Evolutionary conservation across 2,888 invertebrate genomes (phyloP).

Genomic region (Sesamia inferens): DNA sequence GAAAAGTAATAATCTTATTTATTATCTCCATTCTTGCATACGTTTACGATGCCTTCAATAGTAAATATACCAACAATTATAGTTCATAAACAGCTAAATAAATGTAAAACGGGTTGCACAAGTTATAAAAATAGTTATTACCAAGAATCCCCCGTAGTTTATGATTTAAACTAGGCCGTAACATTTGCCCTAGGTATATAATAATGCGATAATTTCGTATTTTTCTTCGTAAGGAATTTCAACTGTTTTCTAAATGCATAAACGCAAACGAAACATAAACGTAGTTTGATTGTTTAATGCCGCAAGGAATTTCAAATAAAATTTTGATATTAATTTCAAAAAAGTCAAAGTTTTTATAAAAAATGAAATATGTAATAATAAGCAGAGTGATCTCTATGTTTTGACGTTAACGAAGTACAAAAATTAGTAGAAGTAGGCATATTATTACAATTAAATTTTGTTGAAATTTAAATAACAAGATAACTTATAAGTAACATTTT

Average conservation of each 20-base stretch:
- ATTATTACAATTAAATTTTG: no score
- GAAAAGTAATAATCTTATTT: slow-evolving; percentile 19
- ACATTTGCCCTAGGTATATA: neutral
- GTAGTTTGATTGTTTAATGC: no score
- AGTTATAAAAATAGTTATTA: slow-evolving; percentile 45
- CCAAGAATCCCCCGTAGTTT: slow-evolving; percentile 27
- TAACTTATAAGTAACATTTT: no score
- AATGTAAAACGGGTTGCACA: slow-evolving; percentile 42
- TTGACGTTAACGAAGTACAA: no score
- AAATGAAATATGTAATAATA: no score
- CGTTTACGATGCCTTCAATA: slow-evolving; percentile 46
- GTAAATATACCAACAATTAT: slow-evolving; percentile 23
- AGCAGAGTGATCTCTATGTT: no score
- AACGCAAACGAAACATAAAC: no score
- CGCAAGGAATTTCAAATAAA: no score
- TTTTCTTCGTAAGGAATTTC: neutral
- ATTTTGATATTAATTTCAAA: no score
- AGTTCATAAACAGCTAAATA: slow-evolving; percentile 48
- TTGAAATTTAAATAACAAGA: no score
- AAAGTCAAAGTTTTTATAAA: no score
- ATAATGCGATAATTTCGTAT: neutral
- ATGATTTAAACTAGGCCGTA: slow-evolving; percentile 29
- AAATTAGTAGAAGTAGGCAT: no score
- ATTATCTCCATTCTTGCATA: slow-evolving; percentile 1
- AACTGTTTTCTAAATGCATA: neutral